Evolutionary conservation across 2,888 invertebrate genomes (phyloP).

Genomic region (Elmis aenea): DNA sequence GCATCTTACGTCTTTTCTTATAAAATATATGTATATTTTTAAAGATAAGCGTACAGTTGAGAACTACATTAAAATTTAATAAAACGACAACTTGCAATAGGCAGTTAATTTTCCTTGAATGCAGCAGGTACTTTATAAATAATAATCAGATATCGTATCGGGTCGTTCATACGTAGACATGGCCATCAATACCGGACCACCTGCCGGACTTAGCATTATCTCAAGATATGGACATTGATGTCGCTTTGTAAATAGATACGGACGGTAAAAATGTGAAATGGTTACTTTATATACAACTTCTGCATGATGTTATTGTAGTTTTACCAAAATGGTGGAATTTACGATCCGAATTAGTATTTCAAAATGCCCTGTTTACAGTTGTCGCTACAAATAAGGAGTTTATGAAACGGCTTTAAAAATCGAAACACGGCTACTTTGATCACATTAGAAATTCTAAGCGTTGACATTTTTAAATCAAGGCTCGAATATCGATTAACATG

Average conservation of each 20-base stretch:
- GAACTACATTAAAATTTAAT: too few relatives aligned
- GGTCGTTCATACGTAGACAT: conserved; percentile 20
- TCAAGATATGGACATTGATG: conserved; percentile 20
- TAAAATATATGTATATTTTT: too few relatives aligned
- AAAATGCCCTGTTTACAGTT: too few relatives aligned
- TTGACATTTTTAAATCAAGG: too few relatives aligned
- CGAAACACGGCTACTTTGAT: too few relatives aligned
- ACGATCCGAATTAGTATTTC: conserved; percentile 1
- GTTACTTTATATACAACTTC: not conserved
- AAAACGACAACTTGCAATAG: too few relatives aligned
- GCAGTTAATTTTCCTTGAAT: conserved; percentile 11
- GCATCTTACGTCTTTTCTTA: too few relatives aligned
- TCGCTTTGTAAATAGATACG: conserved; percentile 8
- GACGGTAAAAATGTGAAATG: conserved; percentile 3
- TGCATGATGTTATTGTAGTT: not conserved
- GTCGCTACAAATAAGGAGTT: too few relatives aligned
- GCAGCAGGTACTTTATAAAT: conserved; percentile 24
- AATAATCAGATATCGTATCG: conserved; percentile 26
- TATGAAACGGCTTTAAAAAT: too few relatives aligned
- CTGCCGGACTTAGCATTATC: conserved; percentile 24
- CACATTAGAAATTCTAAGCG: too few relatives aligned
- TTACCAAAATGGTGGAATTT: conserved; percentile 4
- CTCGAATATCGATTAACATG: too few relatives aligned
- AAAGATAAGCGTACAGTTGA: too few relatives aligned
- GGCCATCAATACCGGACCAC: conserved; percentile 24